phyloP scores from a whole-genome alignment of 2,797 vertebrate genomes.

The Pagetopsis macropterus region DNA sequence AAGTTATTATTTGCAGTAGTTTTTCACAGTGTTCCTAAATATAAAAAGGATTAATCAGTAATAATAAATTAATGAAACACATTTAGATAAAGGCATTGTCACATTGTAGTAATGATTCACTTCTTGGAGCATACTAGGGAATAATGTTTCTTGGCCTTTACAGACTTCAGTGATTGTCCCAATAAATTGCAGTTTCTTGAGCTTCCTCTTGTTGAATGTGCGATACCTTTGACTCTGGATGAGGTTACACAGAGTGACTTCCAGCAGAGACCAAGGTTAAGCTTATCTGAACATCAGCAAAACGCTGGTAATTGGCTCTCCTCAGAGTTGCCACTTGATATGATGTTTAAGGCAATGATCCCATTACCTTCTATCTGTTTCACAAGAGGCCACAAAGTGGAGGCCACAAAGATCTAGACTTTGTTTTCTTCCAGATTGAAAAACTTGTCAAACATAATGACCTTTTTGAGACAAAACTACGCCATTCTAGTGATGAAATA shows the following conservation, averaged over 20 bases:
- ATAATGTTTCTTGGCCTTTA: conserved; percentile 58
- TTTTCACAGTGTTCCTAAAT: conserved; percentile 17
- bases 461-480: conserved; percentile 25
- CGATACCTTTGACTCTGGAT: conserved; percentile 44
- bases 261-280: conserved; percentile 23
- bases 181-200: conserved; percentile 27
- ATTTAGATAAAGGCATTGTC: conserved; percentile 32
- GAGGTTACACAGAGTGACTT: conserved; percentile 48
- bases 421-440: conserved; percentile 48
- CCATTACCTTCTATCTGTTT: conserved; percentile 59
- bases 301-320: conserved; percentile 49
- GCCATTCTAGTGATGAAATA: conserved; percentile 35
- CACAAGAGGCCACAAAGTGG: conserved; percentile 27
- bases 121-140: conserved; percentile 40
- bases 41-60: conserved; percentile 30
- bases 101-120: conserved; percentile 60
- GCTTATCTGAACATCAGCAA: conserved; percentile 60
- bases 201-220: conserved; percentile 57
- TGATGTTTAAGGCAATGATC: conserved; percentile 57
- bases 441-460: conserved; percentile 65
- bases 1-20: conserved; percentile 14
- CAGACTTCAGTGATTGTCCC: conserved; percentile 55
- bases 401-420: conserved; percentile 35
- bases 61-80: conserved; percentile 19
- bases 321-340: conserved; percentile 48